These are phyloP conservation scores for Lophotis ruficrista DNA, from an alignment of 2,113 vertebrate genomes.

Conservation along the genomic window DNA sequence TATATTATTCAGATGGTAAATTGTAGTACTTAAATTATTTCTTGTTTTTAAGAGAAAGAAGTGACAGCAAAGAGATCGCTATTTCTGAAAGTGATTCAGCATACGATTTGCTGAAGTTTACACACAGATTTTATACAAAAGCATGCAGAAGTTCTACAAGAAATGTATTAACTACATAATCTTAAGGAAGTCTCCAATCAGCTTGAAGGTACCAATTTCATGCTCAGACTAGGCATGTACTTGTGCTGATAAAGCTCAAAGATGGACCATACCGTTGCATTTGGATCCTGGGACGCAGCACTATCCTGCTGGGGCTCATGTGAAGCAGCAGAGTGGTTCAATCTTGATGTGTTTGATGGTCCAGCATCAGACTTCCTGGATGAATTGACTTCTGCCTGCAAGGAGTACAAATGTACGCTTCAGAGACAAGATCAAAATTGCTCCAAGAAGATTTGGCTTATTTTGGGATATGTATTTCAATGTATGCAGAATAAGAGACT, in stretches of 20 bases:
- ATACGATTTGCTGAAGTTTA: not conserved
- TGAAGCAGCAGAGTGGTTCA: constrained; percentile 47
- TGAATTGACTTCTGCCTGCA: constrained; percentile 78
- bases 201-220: not conserved
- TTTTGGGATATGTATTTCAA: not conserved
- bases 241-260: not conserved
- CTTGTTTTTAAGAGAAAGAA: not conserved
- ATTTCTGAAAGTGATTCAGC: not conserved
- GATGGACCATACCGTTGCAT: constrained; percentile 50
- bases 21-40: not conserved
- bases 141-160: not conserved
- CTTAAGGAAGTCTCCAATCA: not conserved
- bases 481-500: not conserved
- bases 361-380: constrained; percentile 72
- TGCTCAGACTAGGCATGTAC: not conserved
- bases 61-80: not conserved
- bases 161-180: not conserved
- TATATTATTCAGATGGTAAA: not conserved
- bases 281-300: constrained; percentile 58
- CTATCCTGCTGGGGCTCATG: constrained; percentile 60
- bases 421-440: not conserved
- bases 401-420: not conserved
- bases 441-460: not conserved
- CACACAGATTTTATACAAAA: not conserved
- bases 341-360: constrained; percentile 4